These are phyloP conservation scores for Terrapene triunguis DNA, from an alignment of 2,113 vertebrate species.

Conservation along the genomic window DNA sequence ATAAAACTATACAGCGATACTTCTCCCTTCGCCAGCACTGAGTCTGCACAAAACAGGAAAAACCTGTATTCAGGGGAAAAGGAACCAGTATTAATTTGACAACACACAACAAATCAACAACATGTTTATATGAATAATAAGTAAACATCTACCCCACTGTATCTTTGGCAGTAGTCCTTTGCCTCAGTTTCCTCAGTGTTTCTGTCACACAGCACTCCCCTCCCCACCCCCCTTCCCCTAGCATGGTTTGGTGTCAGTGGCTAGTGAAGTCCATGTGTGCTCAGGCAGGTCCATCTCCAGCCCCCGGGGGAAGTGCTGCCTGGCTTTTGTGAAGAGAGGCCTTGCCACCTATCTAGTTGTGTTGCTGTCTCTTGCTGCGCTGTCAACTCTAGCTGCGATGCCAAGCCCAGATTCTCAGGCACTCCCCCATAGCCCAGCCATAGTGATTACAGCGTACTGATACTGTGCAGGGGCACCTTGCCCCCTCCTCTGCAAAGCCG, in stretches of 20 bases:
- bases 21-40: background rate
- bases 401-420: background rate
- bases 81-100: background rate
- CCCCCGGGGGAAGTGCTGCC: background rate
- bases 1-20: background rate
- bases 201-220: background rate
- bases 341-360: background rate
- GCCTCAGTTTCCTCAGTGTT: background rate
- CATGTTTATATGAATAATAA: background rate
- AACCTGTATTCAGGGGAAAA: background rate
- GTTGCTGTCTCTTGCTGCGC: too few species aligned
- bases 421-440: too few species aligned
- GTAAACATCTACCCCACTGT: background rate
- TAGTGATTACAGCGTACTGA: too few species aligned
- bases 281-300: background rate
- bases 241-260: too few species aligned
- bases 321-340: background rate
- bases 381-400: too few species aligned
- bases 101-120: background rate
- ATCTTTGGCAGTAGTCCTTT: background rate
- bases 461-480: too few species aligned
- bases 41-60: background rate
- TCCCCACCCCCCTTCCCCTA: background rate
- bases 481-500: too few species aligned
- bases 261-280: background rate